These are phyloP conservation scores for Orthosia gracilis DNA, from an alignment of 2,888 invertebrate species.

Conservation along the genomic window DNA sequence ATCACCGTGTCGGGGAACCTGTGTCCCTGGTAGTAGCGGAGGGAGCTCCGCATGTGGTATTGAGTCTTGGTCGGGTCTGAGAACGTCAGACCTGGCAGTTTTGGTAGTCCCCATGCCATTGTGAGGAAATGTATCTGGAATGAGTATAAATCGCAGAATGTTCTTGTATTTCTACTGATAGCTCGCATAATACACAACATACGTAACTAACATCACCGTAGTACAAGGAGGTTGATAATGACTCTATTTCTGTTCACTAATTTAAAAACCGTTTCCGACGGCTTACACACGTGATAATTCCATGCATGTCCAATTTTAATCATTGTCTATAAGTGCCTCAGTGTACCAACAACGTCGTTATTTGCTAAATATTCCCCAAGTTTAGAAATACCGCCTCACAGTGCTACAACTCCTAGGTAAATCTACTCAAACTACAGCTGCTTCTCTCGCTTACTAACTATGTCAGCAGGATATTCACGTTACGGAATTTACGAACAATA, in stretches of 20 bases:
- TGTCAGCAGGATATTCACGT: slow-evolving; percentile 11
- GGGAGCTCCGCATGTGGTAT: slow-evolving; percentile 92
- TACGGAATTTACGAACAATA: neutral
- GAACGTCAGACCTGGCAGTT: slow-evolving; percentile 93
- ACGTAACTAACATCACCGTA: neutral
- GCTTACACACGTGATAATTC: slow-evolving; percentile 11
- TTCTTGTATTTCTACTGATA: neutral
- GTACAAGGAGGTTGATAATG: neutral
- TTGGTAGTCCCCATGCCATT: slow-evolving; percentile 92
- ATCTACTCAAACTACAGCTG: slow-evolving; percentile 34
- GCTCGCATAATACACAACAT: neutral
- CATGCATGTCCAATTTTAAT: slow-evolving; percentile 17
- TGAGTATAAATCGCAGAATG: neutral
- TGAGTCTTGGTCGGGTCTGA: slow-evolving; percentile 92
- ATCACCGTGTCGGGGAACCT: slow-evolving; percentile 90
- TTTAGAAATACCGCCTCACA: slow-evolving; percentile 11
- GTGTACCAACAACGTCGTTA: slow-evolving; percentile 40
- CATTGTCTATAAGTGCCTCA: slow-evolving; percentile 22
- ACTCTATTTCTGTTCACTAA: neutral
- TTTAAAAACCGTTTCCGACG: neutral
- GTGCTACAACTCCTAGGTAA: slow-evolving; percentile 42
- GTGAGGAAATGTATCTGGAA: slow-evolving; percentile 37
- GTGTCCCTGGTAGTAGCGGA: slow-evolving; percentile 93
- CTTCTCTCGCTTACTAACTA: slow-evolving; percentile 9
- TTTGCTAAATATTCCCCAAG: slow-evolving; percentile 41